Conservation (phyloP, 2,797 vertebrate species). For the Trachurus trachurus region DNA sequence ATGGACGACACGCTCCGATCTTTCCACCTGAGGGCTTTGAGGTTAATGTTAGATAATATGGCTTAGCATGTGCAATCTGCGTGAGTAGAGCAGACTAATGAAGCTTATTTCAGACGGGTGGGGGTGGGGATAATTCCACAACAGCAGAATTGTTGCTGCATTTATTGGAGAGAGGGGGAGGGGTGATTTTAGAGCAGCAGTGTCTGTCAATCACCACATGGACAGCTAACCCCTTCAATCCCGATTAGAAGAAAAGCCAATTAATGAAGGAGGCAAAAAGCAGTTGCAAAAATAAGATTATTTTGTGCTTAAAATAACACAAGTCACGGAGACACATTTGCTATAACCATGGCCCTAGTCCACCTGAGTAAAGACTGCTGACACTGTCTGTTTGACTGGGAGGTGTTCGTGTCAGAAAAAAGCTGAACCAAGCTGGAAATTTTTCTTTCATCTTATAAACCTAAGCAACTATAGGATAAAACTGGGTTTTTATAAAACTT, state of each 20-base stretch:
- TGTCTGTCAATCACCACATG: constrained; percentile 66
- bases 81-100: constrained; percentile 62
- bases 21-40: constrained; percentile 5
- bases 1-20: constrained; percentile 12
- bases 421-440: not conserved
- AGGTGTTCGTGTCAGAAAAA: constrained; percentile 12
- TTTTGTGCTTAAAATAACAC: constrained; percentile 59
- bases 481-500: too few relatives aligned
- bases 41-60: constrained; percentile 52
- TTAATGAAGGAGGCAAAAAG: constrained; percentile 66
- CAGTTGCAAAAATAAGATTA: constrained; percentile 73
- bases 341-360: constrained; percentile 2
- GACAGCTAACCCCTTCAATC: constrained; percentile 65
- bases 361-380: not conserved
- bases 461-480: not conserved
- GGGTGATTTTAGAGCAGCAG: constrained; percentile 47
- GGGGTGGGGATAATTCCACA: constrained; percentile 68
- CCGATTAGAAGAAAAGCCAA: constrained; percentile 73
- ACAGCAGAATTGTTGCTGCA: constrained; percentile 56
- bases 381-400: not conserved
- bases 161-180: constrained; percentile 62
- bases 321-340: constrained; percentile 3
- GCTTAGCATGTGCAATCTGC: constrained; percentile 65
- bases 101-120: constrained; percentile 75
- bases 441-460: not conserved